Percentiles rank a stretch among this genome's conserved stretches.
These are phyloP conservation scores for Rhynchomys soricoides DNA, from an alignment of 2,113 vertebrate species.

Conservation along the genomic window DNA sequence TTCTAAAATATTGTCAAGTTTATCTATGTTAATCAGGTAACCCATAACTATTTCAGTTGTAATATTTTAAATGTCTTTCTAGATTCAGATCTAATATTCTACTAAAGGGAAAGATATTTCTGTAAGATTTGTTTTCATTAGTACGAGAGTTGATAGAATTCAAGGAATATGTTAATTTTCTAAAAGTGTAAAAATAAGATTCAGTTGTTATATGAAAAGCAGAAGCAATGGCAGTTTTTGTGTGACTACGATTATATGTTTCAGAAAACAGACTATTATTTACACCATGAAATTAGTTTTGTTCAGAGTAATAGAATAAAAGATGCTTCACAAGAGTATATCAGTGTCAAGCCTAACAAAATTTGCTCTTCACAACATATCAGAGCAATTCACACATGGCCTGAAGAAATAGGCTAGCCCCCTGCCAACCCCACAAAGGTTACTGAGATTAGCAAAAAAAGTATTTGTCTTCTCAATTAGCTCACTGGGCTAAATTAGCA, in stretches of 20 bases:
- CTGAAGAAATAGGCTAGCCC: constrained; percentile 35
- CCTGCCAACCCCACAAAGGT: not conserved
- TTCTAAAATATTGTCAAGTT: not conserved
- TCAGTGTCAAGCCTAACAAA: constrained; percentile 54
- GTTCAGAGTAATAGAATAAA: constrained; percentile 23
- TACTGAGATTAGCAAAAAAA: constrained; percentile 53
- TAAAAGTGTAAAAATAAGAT: constrained; percentile 18
- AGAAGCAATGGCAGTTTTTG: not conserved
- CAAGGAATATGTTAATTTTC: not conserved
- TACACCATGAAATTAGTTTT: constrained; percentile 57
- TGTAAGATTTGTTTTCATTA: not conserved
- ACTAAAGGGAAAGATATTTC: not conserved
- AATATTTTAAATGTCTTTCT: not conserved
- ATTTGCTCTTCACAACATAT: constrained; percentile 59
- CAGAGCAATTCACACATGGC: constrained; percentile 62
- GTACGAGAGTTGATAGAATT: not conserved
- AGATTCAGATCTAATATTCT: not conserved
- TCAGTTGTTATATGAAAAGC: not conserved
- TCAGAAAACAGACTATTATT: constrained; percentile 35
- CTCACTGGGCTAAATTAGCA: constrained; percentile 32
- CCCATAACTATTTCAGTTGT: not conserved
- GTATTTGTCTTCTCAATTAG: constrained; percentile 35
- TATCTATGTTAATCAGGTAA: not conserved
- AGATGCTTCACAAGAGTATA: constrained; percentile 13
- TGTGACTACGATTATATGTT: constrained; percentile 26